Conservation (phyloP, 2,888 invertebrate genomes). For the Lasius fuliginosus region DNA sequence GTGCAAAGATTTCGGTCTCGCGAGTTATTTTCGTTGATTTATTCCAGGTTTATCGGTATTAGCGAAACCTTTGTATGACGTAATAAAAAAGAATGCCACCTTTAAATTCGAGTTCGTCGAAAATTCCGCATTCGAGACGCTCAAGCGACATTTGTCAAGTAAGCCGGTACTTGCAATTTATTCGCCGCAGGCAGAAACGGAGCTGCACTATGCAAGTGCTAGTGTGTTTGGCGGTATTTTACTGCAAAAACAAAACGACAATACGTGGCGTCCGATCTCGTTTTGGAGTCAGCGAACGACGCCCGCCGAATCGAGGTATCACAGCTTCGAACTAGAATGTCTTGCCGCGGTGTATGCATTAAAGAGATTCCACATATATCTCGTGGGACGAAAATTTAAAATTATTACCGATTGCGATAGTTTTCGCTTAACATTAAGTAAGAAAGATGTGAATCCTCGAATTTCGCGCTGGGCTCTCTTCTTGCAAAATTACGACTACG, state of each 20-base stretch:
- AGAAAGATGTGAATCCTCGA: constrained; percentile 40
- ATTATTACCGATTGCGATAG: constrained; percentile 78
- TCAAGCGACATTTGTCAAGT: background rate
- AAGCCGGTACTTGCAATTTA: constrained; percentile 44
- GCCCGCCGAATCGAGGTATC: constrained; percentile 73
- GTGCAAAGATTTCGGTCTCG: background rate
- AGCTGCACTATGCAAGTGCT: constrained; percentile 72
- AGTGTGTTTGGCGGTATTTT: constrained; percentile 66
- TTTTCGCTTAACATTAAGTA: constrained; percentile 67
- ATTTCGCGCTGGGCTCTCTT: constrained; percentile 42
- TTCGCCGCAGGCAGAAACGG: constrained; percentile 61
- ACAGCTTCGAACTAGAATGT: constrained; percentile 77
- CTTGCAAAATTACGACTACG: constrained; percentile 17
- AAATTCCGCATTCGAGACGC: background rate
- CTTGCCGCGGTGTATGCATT: constrained; percentile 77
- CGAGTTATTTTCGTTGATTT: constrained; percentile 17
- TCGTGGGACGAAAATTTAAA: constrained; percentile 74
- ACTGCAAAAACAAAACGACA: constrained; percentile 63
- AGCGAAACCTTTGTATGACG: background rate
- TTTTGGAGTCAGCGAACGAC: constrained; percentile 70
- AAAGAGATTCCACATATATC: constrained; percentile 76
- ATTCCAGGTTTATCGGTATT: background rate
- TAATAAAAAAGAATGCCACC: background rate
- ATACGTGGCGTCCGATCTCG: constrained; percentile 60
- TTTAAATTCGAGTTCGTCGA: background rate